These are phyloP conservation scores for Entomobrya proxima DNA, from an alignment of 2,888 invertebrate species.

Conservation along the genomic window DNA sequence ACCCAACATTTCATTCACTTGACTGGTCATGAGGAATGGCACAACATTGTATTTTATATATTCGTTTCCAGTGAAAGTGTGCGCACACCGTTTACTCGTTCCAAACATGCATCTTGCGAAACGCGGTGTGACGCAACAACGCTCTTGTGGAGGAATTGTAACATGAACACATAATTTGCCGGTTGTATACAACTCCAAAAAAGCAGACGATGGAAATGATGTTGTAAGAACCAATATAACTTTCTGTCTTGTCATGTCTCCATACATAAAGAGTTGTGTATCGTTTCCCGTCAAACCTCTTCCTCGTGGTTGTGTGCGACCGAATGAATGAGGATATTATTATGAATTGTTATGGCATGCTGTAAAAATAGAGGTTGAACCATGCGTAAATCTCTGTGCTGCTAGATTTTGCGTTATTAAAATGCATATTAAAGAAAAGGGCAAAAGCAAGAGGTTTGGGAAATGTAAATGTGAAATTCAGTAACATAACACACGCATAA, in stretches of 20 bases:
- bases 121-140: background rate
- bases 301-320: constrained; percentile 35
- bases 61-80: constrained; percentile 31
- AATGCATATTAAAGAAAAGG: background rate
- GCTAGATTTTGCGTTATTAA: background rate
- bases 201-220: constrained; percentile 18
- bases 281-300: background rate
- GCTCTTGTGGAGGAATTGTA: background rate
- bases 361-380: constrained; percentile 57
- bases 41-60: constrained; percentile 19
- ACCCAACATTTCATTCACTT: constrained; percentile 52
- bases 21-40: constrained; percentile 48
- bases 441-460: background rate
- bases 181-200: background rate
- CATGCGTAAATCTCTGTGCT: background rate
- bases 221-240: background rate
- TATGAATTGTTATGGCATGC: constrained; percentile 64
- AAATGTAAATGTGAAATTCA: constrained; percentile 21
- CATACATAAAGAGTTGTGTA: background rate
- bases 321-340: constrained; percentile 50
- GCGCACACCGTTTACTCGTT: background rate
- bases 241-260: constrained; percentile 29
- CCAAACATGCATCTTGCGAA: background rate
- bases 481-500: background rate
- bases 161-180: background rate